Evolutionary conservation across 1,140 invertebrate species (phyloP).

Genomic region (Melipona quadrifasciata): DNA sequence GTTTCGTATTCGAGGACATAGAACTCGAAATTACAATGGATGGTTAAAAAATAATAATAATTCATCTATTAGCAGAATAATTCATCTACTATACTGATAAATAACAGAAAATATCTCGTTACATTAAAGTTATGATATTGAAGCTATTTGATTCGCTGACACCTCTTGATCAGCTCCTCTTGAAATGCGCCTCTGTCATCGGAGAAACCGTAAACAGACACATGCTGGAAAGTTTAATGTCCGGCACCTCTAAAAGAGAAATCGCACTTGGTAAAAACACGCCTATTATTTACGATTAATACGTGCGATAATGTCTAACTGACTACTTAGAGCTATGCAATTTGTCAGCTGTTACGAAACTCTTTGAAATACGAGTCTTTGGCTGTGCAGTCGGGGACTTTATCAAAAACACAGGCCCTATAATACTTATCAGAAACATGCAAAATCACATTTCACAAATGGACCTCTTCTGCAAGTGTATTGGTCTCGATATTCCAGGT

Average conservation of each 20-base stretch:
- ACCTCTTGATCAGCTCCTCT: slow-evolving; percentile 83
- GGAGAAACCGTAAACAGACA: slow-evolving; percentile 83
- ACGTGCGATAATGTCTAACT: not conserved
- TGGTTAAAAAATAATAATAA: slow-evolving; percentile 60
- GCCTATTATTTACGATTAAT: not conserved
- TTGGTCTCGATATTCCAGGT: slow-evolving; percentile 64
- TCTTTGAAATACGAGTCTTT: slow-evolving; percentile 84
- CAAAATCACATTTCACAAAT: slow-evolving; percentile 52
- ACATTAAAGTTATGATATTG: slow-evolving; percentile 81
- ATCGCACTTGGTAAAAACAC: slow-evolving; percentile 79
- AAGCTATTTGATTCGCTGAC: slow-evolving; percentile 84
- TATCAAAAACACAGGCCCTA: slow-evolving; percentile 70
- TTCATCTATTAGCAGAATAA: no score
- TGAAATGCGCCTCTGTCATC: slow-evolving; percentile 84
- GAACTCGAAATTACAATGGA: slow-evolving; percentile 77
- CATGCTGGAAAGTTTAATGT: slow-evolving; percentile 83
- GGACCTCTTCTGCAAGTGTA: slow-evolving; percentile 70
- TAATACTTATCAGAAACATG: slow-evolving; percentile 76
- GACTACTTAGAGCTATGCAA: not conserved
- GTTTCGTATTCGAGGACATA: slow-evolving; percentile 70
- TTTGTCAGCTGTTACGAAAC: slow-evolving; percentile 80
- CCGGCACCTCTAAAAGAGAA: slow-evolving; percentile 76
- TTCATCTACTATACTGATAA: not conserved
- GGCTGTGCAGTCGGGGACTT: slow-evolving; percentile 84
- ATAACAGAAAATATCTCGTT: not conserved